Base-by-base conservation (phyloP, 2,113 vertebrate genomes). In the Nyctereutes procyonoides region DNA sequence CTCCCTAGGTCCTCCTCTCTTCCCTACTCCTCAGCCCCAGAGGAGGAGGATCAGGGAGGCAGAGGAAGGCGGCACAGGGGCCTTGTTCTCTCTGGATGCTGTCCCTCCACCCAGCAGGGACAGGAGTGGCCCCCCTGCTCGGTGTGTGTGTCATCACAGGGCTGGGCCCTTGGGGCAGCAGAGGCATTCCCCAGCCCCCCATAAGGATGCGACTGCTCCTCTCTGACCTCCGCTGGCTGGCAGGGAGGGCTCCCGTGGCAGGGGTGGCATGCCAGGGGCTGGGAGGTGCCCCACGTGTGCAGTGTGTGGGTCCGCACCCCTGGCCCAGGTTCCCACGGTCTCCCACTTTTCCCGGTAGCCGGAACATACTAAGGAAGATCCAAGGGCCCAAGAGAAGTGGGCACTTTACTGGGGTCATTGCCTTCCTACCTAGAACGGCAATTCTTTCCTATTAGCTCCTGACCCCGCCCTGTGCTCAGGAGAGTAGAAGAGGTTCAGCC, bases 11-110 rank as follows among this genome's bases (percentile, higher is more conserved):
- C 26, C 17, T 17, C 20, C n/a, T 12, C 62, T 58, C 20, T 10
- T 12, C 9, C n/a, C 28, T 9, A 11, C 19, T 11, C 56, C 35
- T 24, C 1, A 26, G n/a, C 48, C 56, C 55, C 13, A 35, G 74
- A 1, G n/a, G 8, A 30, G n/a, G 11, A 51, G 15, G 5, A 15
- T 10, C 3, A 12, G 69, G 12, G 35, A 91, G 30, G 2, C 28
- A 5, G 1, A 67, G 24, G 24, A 7, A 16, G 26, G 55, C 1
- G 0, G 65, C 3, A 0, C 1, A 3, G n/a, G 17, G 3, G 30
- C 9, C 12, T 9, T 14, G 26, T 8, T 88, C 62, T 28, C 11
- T 38, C 2, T 9, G 38, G 71, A 71, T 32, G 48, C 56, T 7
- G 48, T 60, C 28, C 43, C 83, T 80, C 43, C 35, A 5, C 5